Evolutionary conservation across 2,113 vertebrate species (phyloP).

Genomic region (Cacatua alba): DNA sequence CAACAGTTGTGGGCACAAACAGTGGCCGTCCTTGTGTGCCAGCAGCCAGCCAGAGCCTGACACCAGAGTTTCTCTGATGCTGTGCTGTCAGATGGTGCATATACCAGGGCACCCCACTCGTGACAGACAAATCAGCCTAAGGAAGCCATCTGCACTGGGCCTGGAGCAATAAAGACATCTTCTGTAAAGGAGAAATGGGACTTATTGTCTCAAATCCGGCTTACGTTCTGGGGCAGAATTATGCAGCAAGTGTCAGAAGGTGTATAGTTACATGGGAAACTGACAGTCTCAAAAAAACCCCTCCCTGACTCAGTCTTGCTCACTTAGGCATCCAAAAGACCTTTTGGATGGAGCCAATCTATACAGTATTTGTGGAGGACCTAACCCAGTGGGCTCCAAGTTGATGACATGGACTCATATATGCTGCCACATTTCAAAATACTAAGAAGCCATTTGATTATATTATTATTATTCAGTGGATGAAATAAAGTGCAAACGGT

Average conservation of each 20-base stretch:
- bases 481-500: background rate
- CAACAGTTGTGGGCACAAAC: background rate
- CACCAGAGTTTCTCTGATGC: background rate
- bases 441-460: background rate
- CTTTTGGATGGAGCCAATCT: background rate
- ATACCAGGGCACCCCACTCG: fast-evolving
- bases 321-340: background rate
- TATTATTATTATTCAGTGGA: background rate
- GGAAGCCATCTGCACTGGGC: background rate
- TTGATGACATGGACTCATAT: background rate
- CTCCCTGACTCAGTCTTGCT: background rate
- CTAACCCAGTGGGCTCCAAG: background rate
- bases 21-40: background rate
- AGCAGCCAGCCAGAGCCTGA: background rate
- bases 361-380: background rate
- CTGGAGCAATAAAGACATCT: background rate
- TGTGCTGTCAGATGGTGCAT: background rate
- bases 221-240: background rate
- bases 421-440: background rate
- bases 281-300: background rate
- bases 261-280: background rate
- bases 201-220: background rate
- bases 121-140: background rate
- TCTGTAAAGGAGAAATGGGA: background rate
- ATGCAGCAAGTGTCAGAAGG: background rate